A percentile compares a stretch with the other conserved stretches of the same genome.
Evolutionary conservation across 2,797 vertebrate genomes (phyloP).

Genomic region (Nannoperca australis): DNA sequence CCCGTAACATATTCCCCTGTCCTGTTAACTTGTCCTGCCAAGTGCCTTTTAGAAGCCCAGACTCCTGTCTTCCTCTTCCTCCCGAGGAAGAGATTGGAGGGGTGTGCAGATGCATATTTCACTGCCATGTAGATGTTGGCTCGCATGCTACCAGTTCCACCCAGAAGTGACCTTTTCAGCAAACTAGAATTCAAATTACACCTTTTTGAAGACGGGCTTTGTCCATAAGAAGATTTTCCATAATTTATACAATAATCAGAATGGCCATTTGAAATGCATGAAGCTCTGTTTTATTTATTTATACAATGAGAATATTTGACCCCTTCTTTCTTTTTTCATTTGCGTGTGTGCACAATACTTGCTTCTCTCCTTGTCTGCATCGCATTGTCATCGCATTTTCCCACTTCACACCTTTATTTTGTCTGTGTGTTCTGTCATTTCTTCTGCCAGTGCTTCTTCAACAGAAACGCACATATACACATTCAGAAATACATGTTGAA

Average conservation of each 20-base stretch:
- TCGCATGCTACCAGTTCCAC: constrained; percentile 58
- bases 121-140: constrained; percentile 56
- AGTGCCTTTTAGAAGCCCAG: constrained; percentile 56
- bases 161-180: constrained; percentile 62
- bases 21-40: constrained; percentile 62
- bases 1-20: constrained; percentile 55
- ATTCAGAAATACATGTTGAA: constrained; percentile 34
- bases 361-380: constrained; percentile 31
- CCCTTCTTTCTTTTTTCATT: constrained; percentile 16
- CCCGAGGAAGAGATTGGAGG: constrained; percentile 51
- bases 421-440: constrained; percentile 62
- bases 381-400: constrained; percentile 28
- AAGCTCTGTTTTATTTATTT: constrained; percentile 21
- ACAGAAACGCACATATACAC: constrained; percentile 40
- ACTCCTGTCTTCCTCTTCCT: constrained; percentile 45
- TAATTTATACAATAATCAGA: constrained; percentile 50
- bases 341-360: constrained; percentile 35
- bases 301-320: constrained; percentile 31
- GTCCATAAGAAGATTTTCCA: constrained; percentile 22
- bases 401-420: constrained; percentile 43
- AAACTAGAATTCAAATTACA: constrained; percentile 53
- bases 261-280: constrained; percentile 60
- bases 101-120: constrained; percentile 59
- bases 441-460: constrained; percentile 36
- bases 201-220: constrained; percentile 48